Percentiles rank a stretch among this genome's conserved stretches.
Evolutionary conservation across 2,888 invertebrate genomes (phyloP).

Genomic region (Peribatodes rhomboidaria): DNA sequence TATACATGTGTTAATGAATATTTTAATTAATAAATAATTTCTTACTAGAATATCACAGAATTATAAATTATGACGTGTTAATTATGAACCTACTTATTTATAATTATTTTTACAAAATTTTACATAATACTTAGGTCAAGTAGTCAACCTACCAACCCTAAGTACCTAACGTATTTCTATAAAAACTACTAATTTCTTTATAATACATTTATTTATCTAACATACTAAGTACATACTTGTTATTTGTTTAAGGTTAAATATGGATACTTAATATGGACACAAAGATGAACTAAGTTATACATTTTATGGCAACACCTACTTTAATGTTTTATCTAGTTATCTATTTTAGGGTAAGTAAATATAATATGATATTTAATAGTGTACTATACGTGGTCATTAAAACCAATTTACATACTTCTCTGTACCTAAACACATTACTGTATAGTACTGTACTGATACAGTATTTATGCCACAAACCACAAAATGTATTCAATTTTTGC

Average conservation of each 20-base stretch:
- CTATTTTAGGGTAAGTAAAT: not conserved
- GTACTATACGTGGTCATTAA: not conserved
- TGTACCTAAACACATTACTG: no score
- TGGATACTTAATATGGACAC: slow-evolving; percentile 28
- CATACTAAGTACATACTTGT: no score
- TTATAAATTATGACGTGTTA: slow-evolving; percentile 49
- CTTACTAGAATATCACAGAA: slow-evolving; percentile 78
- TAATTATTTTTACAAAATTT: not conserved
- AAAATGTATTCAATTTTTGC: no score
- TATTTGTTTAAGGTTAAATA: not conserved
- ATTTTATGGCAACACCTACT: slow-evolving; percentile 34
- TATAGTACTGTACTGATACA: no score
- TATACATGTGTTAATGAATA: slow-evolving; percentile 6
- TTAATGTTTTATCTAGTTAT: not conserved
- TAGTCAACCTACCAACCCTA: no score
- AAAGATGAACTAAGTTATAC: slow-evolving; percentile 7
- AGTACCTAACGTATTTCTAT: no score
- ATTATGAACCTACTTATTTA: not conserved
- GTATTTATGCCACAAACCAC: no score
- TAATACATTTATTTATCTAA: no score
- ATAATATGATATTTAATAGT: not conserved
- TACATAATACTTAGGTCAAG: no score
- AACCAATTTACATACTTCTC: not conserved
- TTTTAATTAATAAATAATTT: slow-evolving; percentile 46
- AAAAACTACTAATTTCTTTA: no score